Evolutionary conservation across 2,888 invertebrate genomes (phyloP).

Genomic region (Octonoba sinensis): DNA sequence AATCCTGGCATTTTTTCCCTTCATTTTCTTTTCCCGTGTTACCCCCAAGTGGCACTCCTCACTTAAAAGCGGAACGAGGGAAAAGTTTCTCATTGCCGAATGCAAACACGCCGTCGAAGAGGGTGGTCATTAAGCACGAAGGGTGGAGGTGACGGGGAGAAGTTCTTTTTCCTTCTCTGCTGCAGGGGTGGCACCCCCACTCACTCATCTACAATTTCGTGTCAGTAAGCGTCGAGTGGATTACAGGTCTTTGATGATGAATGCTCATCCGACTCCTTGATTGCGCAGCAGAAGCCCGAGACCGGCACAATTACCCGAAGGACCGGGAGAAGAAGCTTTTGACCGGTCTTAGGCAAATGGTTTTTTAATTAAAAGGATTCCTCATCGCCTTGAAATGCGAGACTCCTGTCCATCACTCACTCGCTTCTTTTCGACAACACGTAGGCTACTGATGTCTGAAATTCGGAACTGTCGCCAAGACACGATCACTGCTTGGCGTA

Average conservation of each 20-base stretch:
- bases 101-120: conserved; percentile 54
- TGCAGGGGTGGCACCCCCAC: conserved; percentile 21
- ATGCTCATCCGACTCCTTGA: conserved; percentile 45
- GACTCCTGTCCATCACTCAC: too few relatives aligned
- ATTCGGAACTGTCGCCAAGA: too few relatives aligned
- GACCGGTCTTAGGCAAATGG: conserved; percentile 60
- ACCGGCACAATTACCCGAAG: conserved; percentile 26
- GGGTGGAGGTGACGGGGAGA: conserved; percentile 4
- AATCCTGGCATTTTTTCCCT: conserved; percentile 23
- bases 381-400: neutral
- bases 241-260: conserved; percentile 63
- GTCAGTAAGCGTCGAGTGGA: conserved; percentile 59
- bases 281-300: conserved; percentile 8
- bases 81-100: conserved; percentile 57
- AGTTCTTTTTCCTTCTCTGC: conserved; percentile 30
- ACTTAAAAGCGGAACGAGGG: conserved; percentile 11
- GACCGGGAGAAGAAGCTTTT: neutral
- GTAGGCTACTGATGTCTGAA: too few relatives aligned
- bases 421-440: too few relatives aligned
- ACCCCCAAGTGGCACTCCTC: conserved; percentile 15
- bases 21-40: neutral
- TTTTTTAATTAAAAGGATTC: conserved; percentile 62
- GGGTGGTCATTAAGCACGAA: conserved; percentile 43
- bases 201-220: conserved; percentile 64
- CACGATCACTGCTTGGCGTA: too few relatives aligned